phyloP scores from a whole-genome alignment of 2,888 invertebrate genomes.

The Abrostola triplasia region DNA sequence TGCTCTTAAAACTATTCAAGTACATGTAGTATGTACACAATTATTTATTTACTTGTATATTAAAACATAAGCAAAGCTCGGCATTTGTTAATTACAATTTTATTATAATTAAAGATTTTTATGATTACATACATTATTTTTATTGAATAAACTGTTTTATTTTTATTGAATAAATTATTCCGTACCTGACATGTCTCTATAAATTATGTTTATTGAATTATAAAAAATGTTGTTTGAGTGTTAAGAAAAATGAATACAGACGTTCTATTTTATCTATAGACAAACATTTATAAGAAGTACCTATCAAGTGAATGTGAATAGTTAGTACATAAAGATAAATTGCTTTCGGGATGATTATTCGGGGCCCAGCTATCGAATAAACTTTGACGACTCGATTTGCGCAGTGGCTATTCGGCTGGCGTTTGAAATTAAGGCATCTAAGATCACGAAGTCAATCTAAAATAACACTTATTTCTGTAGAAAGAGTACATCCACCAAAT shows the following conservation, averaged over 20 bases:
- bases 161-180: constrained; percentile 22
- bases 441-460: not conserved
- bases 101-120: constrained; percentile 17
- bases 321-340: constrained; percentile 2
- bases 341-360: not conserved
- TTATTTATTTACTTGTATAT: constrained; percentile 21
- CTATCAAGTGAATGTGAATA: not conserved
- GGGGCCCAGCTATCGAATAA: not conserved
- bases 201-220: not conserved
- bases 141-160: constrained; percentile 17
- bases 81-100: constrained; percentile 54
- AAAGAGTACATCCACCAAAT: not conserved
- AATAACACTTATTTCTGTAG: not conserved
- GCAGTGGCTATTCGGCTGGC: constrained; percentile 1
- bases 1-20: constrained; percentile 46
- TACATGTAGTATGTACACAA: constrained; percentile 44
- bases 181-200: constrained; percentile 7
- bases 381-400: constrained; percentile 1
- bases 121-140: constrained; percentile 20
- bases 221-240: not conserved
- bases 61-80: constrained; percentile 56
- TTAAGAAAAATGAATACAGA: no score
- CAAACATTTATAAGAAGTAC: not conserved
- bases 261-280: not conserved
- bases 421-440: not conserved